These are phyloP conservation scores for Centroberyx gerrardi DNA, from an alignment of 2,797 vertebrate species.

Conservation along the genomic window DNA sequence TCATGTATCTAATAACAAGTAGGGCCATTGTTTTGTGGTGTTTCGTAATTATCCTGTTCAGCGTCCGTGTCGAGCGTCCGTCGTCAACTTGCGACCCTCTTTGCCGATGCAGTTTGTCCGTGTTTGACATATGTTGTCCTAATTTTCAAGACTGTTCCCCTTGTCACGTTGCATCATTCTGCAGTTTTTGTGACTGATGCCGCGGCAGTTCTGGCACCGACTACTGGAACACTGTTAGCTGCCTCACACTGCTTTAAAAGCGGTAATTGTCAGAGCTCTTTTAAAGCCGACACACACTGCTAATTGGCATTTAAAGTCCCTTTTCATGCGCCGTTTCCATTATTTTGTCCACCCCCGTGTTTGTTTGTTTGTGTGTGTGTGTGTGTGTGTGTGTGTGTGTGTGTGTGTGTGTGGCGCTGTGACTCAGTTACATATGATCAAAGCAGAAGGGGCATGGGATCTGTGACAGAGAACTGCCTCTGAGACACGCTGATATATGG, in stretches of 20 bases:
- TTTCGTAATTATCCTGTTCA: slow-evolving; percentile 25
- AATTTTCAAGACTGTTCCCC: slow-evolving; percentile 21
- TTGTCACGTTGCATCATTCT: slow-evolving; percentile 18
- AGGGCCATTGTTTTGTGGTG: not conserved
- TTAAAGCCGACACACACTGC: slow-evolving; percentile 3
- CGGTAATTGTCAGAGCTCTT: not conserved
- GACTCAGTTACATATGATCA: slow-evolving; percentile 34
- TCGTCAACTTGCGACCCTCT: slow-evolving; percentile 2
- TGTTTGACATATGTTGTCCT: not conserved
- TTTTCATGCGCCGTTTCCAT: slow-evolving; percentile 19
- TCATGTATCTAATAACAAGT: slow-evolving; percentile 8
- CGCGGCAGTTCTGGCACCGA: slow-evolving; percentile 3
- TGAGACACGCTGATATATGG: slow-evolving; percentile 37
- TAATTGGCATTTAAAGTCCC: slow-evolving; percentile 14
- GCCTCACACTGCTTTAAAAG: slow-evolving; percentile 11
- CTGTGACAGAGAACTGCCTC: slow-evolving; percentile 40
- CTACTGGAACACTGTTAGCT: slow-evolving; percentile 12
- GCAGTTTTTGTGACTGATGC: slow-evolving; percentile 12
- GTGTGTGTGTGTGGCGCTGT: slow-evolving; percentile 14
- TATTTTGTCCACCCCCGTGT: slow-evolving; percentile 15
- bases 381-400: slow-evolving; percentile 14
- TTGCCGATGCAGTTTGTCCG: not conserved
- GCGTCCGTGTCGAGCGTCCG: not conserved
- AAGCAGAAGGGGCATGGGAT: slow-evolving; percentile 43
- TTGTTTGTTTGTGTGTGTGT: slow-evolving; percentile 5